phyloP scores from a whole-genome alignment of 1,140 invertebrate species.

The Streblospio benedicti region DNA sequence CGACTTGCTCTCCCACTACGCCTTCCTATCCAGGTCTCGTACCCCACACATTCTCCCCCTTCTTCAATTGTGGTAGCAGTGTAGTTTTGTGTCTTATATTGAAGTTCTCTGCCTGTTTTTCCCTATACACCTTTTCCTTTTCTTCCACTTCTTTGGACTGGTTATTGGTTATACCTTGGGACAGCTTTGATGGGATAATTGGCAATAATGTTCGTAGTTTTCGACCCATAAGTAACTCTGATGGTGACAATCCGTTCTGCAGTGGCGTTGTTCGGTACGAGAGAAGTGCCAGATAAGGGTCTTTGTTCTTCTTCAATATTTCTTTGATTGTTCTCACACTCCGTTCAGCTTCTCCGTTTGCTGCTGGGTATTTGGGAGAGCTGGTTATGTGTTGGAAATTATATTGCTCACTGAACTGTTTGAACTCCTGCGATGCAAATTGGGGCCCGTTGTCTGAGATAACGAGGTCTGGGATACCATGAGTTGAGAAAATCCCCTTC shows the following conservation, averaged over 20 bases:
- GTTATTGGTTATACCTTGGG: too few relatives aligned
- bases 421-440: constrained; percentile 37
- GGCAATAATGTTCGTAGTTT: constrained; percentile 8
- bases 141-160: too few relatives aligned
- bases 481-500: constrained; percentile 6
- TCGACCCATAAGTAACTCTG: constrained; percentile 21
- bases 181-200: too few relatives aligned
- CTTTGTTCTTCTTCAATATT: constrained; percentile 9
- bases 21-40: too few relatives aligned
- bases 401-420: constrained; percentile 37
- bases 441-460: constrained; percentile 39
- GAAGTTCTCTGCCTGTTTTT: too few relatives aligned
- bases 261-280: constrained; percentile 15
- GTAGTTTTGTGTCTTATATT: too few relatives aligned
- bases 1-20: too few relatives aligned
- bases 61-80: too few relatives aligned
- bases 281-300: constrained; percentile 17
- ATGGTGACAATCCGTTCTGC: constrained; percentile 13
- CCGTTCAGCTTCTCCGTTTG: constrained; percentile 15
- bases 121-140: too few relatives aligned
- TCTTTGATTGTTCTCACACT: constrained; percentile 12
- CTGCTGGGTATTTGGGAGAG: constrained; percentile 24
- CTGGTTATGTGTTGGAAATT: constrained; percentile 33
- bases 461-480: constrained; percentile 16
- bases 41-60: too few relatives aligned